phyloP scores from a whole-genome alignment of 2,797 vertebrate species.

The Neostethus bicornis region DNA sequence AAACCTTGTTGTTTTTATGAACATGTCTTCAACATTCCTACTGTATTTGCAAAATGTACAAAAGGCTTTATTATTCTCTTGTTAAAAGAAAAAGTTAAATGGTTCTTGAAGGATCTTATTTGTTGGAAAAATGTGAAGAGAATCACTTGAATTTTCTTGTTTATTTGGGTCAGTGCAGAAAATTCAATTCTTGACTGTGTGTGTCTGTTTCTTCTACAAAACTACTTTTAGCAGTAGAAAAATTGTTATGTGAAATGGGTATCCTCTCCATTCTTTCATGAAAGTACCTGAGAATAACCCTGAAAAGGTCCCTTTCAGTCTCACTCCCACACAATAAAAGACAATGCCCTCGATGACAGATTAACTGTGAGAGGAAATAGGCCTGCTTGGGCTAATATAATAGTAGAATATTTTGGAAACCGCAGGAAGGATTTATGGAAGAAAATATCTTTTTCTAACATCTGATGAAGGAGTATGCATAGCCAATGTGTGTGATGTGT shows the following conservation, averaged over 20 bases:
- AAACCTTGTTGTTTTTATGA: not conserved
- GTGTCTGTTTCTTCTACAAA: constrained; percentile 43
- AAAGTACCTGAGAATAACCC: constrained; percentile 71
- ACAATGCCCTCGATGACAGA: constrained; percentile 76
- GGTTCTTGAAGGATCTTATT: constrained; percentile 73
- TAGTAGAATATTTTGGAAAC: constrained; percentile 70
- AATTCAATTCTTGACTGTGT: constrained; percentile 50
- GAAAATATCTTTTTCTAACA: constrained; percentile 63
- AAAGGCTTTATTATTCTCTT: constrained; percentile 46
- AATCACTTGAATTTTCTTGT: constrained; percentile 67
- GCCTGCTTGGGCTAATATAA: constrained; percentile 58
- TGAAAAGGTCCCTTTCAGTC: constrained; percentile 66
- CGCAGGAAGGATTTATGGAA: constrained; percentile 65
- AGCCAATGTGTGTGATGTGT: constrained; percentile 34
- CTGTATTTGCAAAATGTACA: constrained; percentile 19
- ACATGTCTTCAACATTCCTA: constrained; percentile 18
- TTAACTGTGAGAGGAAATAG: constrained; percentile 76
- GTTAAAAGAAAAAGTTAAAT: constrained; percentile 57
- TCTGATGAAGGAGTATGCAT: constrained; percentile 35
- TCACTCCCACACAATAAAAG: constrained; percentile 60
- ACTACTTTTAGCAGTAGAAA: constrained; percentile 60
- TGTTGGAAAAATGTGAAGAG: constrained; percentile 69
- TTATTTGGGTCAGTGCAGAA: constrained; percentile 69
- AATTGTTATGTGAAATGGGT: constrained; percentile 78
- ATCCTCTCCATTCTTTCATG: constrained; percentile 74